Evolutionary conservation across 1,140 invertebrate genomes (phyloP).

Genomic region (Brachionus rubens): DNA sequence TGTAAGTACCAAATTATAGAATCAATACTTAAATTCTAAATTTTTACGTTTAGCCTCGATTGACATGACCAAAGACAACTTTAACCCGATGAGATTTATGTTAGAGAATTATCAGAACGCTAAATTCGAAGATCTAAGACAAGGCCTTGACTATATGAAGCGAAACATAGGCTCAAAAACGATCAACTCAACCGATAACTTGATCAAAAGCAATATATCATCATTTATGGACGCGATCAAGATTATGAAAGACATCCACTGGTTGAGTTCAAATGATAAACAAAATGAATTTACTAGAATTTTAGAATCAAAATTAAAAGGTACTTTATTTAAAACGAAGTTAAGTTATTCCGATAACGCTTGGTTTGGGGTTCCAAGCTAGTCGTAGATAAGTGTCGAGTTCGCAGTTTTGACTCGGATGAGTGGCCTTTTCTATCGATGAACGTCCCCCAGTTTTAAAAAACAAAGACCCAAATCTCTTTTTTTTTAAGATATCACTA

Average conservation of each 20-base stretch:
- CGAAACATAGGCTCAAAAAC: conserved; percentile 6
- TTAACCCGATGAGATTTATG: conserved; percentile 17
- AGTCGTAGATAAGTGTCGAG: too few species aligned
- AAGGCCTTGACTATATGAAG: conserved; percentile 26
- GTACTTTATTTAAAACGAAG: background rate
- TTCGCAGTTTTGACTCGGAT: too few species aligned
- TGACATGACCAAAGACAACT: conserved; percentile 39
- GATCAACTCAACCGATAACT: conserved; percentile 13
- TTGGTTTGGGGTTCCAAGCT: too few species aligned
- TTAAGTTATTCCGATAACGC: too few species aligned
- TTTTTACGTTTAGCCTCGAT: background rate
- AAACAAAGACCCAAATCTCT: background rate
- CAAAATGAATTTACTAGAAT: background rate
- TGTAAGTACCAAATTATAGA: background rate
- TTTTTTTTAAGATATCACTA: background rate
- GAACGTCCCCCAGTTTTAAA: too few species aligned
- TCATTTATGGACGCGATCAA: conserved; percentile 46
- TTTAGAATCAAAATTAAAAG: conserved; percentile 3
- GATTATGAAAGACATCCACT: conserved; percentile 44
- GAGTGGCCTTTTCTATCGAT: too few species aligned
- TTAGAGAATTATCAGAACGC: conserved; percentile 19
- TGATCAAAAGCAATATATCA: conserved; percentile 43
- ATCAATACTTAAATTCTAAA: background rate
- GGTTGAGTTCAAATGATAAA: conserved; percentile 16
- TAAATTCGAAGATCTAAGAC: conserved; percentile 22